A percentile compares a stretch with the other conserved stretches of the same genome.
These are phyloP conservation scores for Oreohelix idahoensis DNA, from an alignment of 1,140 invertebrate genomes.

Conservation along the genomic window DNA sequence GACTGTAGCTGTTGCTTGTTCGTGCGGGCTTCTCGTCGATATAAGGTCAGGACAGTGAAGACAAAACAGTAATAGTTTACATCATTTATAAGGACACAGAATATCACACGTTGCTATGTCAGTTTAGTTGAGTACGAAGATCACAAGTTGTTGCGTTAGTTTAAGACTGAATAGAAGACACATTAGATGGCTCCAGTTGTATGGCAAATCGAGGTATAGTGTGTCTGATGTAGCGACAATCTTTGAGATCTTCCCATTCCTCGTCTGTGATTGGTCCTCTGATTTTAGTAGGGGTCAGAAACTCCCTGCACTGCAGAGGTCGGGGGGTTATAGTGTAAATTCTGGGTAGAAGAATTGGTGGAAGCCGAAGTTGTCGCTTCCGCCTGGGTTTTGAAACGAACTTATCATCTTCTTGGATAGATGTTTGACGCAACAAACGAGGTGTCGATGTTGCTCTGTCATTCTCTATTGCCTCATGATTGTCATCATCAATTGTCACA, in stretches of 20 bases:
- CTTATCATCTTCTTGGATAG: background rate
- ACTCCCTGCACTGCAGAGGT: slow-evolving; percentile 45
- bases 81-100: too few relatives aligned
- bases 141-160: background rate
- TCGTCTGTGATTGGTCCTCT: slow-evolving; percentile 47
- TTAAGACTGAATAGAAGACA: background rate
- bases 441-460: background rate
- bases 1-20: too few relatives aligned
- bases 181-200: background rate
- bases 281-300: slow-evolving; percentile 28
- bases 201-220: background rate
- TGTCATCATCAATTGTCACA: background rate
- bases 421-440: background rate
- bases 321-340: slow-evolving; percentile 49
- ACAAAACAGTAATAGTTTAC: too few relatives aligned
- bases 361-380: slow-evolving; percentile 46
- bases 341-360: slow-evolving; percentile 50
- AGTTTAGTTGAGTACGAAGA: too few relatives aligned
- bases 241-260: slow-evolving; percentile 55
- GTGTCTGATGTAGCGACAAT: slow-evolving; percentile 52
- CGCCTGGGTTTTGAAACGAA: background rate
- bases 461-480: background rate
- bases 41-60: too few relatives aligned
- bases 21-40: too few relatives aligned
- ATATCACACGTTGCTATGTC: too few relatives aligned